Conservation (phyloP, 2,797 vertebrate genomes). For the Malurus splendens region DNA sequence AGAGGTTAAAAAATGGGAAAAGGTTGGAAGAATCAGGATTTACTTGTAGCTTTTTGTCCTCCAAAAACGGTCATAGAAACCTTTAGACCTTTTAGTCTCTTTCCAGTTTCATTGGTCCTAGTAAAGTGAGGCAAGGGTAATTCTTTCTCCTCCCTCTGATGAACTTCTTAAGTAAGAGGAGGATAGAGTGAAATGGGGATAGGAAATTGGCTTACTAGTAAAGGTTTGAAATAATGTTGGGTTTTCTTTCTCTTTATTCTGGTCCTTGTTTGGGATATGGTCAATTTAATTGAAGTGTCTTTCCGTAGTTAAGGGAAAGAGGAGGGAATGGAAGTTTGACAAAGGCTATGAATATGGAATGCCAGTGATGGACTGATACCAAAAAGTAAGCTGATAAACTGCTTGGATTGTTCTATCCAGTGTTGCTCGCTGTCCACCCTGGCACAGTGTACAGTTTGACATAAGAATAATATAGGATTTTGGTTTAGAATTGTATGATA, state of each 20-base stretch:
- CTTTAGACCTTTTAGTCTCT: not conserved
- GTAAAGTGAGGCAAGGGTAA: not conserved
- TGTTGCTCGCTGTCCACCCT: not conserved
- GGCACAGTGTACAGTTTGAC: not conserved
- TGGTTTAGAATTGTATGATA: not conserved
- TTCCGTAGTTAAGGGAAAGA: not conserved
- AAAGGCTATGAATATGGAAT: not conserved
- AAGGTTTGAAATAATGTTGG: not conserved
- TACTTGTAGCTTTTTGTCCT: not conserved
- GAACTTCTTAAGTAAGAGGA: not conserved
- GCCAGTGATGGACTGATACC: not conserved
- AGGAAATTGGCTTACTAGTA: not conserved
- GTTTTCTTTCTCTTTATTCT: not conserved
- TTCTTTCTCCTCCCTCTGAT: not conserved
- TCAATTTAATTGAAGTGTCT: not conserved
- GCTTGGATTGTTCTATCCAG: not conserved
- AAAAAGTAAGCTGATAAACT: not conserved
- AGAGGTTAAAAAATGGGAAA: not conserved
- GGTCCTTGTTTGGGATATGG: not conserved
- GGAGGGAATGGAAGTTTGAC: not conserved
- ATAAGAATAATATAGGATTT: not conserved
- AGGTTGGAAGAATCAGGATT: not conserved
- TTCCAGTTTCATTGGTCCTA: not conserved
- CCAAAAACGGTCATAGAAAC: not conserved
- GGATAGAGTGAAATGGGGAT: not conserved